A percentile compares a stretch with the other conserved stretches of the same genome.
Evolutionary conservation across 2,888 invertebrate genomes (phyloP).

Genomic region (Cryptocephalus moraei): DNA sequence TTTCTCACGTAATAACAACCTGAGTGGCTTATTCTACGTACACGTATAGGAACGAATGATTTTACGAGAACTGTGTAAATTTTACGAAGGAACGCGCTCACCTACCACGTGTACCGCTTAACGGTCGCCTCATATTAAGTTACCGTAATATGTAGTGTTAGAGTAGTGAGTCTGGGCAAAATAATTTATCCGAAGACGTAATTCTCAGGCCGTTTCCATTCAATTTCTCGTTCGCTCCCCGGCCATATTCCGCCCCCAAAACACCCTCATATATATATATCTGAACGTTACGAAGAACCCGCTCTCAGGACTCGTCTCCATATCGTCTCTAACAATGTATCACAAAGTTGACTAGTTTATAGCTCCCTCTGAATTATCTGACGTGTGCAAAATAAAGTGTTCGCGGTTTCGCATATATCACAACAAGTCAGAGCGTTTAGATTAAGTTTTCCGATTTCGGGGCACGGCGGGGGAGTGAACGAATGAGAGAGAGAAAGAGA

Average conservation of each 20-base stretch:
- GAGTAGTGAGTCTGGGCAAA: too few relatives aligned
- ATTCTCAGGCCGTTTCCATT: not conserved
- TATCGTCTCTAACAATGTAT: conserved; percentile 23
- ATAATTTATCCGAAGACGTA: too few relatives aligned
- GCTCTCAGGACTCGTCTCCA: conserved; percentile 5
- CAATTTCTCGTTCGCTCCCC: not conserved
- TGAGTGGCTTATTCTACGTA: too few relatives aligned
- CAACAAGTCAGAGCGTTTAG: conserved; percentile 29
- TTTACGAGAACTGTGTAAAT: too few relatives aligned
- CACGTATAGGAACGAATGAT: too few relatives aligned
- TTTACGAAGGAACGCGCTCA: too few relatives aligned
- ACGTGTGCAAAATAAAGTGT: conserved; percentile 30
- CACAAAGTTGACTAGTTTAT: conserved; percentile 28
- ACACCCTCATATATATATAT: not conserved
- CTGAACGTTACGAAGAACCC: not conserved
- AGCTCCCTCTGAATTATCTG: conserved; percentile 26
- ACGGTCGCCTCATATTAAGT: too few relatives aligned
- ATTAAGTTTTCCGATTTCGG: conserved; percentile 28
- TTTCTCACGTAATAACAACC: too few relatives aligned
- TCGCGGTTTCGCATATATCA: conserved; percentile 29
- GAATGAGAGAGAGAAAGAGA: too few relatives aligned
- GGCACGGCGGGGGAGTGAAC: too few relatives aligned
- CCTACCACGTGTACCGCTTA: too few relatives aligned
- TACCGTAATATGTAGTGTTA: too few relatives aligned
- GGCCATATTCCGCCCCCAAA: not conserved